Base-by-base conservation (phyloP, 2,797 vertebrate genomes). In the Pseudomugil tenellus region DNA sequence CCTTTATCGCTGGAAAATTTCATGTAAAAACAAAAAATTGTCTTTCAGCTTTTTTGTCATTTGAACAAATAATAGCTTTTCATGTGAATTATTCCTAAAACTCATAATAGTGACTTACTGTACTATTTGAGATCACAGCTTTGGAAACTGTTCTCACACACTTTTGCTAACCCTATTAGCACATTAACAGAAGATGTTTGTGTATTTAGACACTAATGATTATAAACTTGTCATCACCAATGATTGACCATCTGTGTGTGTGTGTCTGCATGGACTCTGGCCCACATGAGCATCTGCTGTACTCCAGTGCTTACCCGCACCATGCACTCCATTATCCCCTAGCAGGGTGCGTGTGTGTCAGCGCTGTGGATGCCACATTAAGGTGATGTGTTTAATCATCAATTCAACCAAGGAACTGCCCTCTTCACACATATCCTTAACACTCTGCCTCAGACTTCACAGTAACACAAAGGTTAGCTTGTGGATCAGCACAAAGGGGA, bases 361-460 rank as follows among this genome's bases (percentile, higher is more conserved):
- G 85, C 63, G 65, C 74, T 68, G 85, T 70, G 71, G 73, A 81
- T 79, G 84, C 81, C 85, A 83, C 91, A 92, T 92, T 92, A 91
- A 84, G 81, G 80, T 89, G 86, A 92, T 89, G 89, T 84, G 90
- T 90, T 91, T 88, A 91, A 88, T 93, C 89, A 91, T 91, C 90
- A 86, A 74, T 91, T 85, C 54, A 76, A 32, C 59, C 60, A 62
- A 63, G 19, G 86, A 78, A 66, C 84, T 54, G 79, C 79, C 75
- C 79, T 83, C 74, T 74, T 84, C 78, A 83, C 72, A 37, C 23
- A 0, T 49, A 41, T 70, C 63, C 48, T 19, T 59, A 69, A 66
- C 81, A 66, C 75, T 53, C 54, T 29, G 70, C 34, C 34, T 63
- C 43, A 25, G 61, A 29, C 57, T 61, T 59, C 70, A 64, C 43